Base-by-base conservation (phyloP, 1,140 invertebrate genomes). In the Galleria mellonella region DNA sequence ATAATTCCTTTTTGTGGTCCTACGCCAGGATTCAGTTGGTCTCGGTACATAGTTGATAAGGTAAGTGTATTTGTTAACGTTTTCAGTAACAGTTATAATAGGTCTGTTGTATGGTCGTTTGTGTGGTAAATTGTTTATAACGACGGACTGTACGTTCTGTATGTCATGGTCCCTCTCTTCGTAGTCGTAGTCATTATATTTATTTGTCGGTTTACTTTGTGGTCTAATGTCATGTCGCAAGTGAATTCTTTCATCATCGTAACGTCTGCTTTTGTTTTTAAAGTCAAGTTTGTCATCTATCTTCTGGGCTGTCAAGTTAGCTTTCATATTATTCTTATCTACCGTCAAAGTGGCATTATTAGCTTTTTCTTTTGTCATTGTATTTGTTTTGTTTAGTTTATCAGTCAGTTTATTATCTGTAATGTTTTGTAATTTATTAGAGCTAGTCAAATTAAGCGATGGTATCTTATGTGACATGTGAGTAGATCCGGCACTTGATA, bases 261-360 rank as follows among this genome's bases (percentile, higher is more conserved):
- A 78, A 33, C 72, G 66, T 78, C 71, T 59, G 37, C 56, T 82
- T 64, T 81, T 87, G 43, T 77, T 79, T 59, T 68, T 84, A 74
- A 88, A 89, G 70, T 88, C 87, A 23, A 89, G 65, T 84, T 88
- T 88, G 43, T 88, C 87, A 47, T 88, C 73, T 58, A 84, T 82
- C 13, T 62, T 70, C 42, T 71, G 67, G 48, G 71, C 47, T 36
- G 70, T 73, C 31, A 40, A 33, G 42, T 66, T 68, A 23, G 17
- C 6, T 12, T 53, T 17, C 12, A 51, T 61, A 57, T 66, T 43
- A 31, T 46, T 40, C 49, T 47, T 38, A 41, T 53, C 27, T 44
- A 51, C n/a, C 43, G 55, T 23, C 43, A 49, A 28, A 51, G 44
- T 46, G 9, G 32, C 32, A 10, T 14, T 37, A 15, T 23, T 41